A percentile compares a stretch with the other conserved stretches of the same genome.
phyloP scores from a whole-genome alignment of 2,888 invertebrate genomes.

The Agrochola macilenta region DNA sequence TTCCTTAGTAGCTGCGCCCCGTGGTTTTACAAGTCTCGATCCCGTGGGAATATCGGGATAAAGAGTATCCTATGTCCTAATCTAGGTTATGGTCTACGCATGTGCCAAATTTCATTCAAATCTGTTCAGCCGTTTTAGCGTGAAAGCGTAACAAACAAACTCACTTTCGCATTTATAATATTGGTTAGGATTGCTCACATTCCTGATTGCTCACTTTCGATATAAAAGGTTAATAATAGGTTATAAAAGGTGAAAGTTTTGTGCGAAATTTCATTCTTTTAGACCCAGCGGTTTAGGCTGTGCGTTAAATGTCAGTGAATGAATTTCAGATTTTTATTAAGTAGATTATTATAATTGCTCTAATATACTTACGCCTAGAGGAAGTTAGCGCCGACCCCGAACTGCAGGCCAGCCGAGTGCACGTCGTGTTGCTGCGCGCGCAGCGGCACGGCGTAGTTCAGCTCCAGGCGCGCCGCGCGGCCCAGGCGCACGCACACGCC shows the following conservation, averaged over 20 bases:
- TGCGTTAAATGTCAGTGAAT: neutral
- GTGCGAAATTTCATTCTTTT: neutral
- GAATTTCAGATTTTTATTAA: neutral
- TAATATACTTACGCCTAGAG: slow-evolving; percentile 75
- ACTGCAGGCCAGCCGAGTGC: slow-evolving; percentile 92
- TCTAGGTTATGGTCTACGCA: too few species aligned
- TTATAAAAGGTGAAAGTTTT: too few species aligned
- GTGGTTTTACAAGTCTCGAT: too few species aligned
- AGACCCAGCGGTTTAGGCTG: neutral
- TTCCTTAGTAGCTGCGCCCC: too few species aligned
- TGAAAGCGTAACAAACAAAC: neutral
- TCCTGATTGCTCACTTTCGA: too few species aligned
- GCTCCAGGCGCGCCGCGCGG: slow-evolving; percentile 96
- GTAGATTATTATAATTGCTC: neutral
- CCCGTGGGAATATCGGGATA: too few species aligned
- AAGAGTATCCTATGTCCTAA: too few species aligned
- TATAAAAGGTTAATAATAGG: too few species aligned
- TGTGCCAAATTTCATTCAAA: too few species aligned
- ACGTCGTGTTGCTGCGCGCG: slow-evolving; percentile 91
- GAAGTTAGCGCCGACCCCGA: slow-evolving; percentile 96
- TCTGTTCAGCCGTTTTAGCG: too few species aligned
- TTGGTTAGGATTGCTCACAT: too few species aligned
- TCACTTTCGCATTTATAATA: too few species aligned
- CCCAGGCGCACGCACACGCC: slow-evolving; percentile 92
- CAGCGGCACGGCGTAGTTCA: slow-evolving; percentile 97